Evolutionary conservation across 1,140 invertebrate genomes (phyloP).

Genomic region (Dermatophagoides farinae): DNA sequence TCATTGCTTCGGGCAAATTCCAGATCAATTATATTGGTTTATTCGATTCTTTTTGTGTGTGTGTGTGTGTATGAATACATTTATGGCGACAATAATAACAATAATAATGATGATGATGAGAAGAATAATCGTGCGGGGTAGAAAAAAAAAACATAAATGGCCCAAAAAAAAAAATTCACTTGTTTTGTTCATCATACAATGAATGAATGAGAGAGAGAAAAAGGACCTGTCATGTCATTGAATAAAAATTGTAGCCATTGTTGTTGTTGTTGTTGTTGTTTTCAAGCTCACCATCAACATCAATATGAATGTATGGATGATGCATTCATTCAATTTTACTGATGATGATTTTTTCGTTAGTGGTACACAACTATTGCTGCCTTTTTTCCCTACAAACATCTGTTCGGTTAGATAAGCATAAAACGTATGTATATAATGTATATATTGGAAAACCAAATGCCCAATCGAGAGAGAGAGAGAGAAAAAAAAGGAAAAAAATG

Average conservation of each 20-base stretch:
- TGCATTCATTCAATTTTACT: too few relatives aligned
- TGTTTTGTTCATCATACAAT: background rate
- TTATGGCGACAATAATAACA: background rate
- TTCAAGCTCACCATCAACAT: background rate
- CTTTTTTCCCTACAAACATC: constrained; percentile 3
- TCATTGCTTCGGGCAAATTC: too few relatives aligned
- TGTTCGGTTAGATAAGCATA: constrained; percentile 4
- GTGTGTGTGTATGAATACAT: too few relatives aligned
- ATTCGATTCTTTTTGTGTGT: too few relatives aligned
- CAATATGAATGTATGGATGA: too few relatives aligned
- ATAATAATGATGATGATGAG: background rate
- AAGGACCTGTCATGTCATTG: constrained; percentile 6
- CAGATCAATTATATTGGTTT: too few relatives aligned
- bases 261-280: background rate
- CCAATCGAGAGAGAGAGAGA: background rate
- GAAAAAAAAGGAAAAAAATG: background rate
- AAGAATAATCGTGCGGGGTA: too few relatives aligned
- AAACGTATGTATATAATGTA: background rate
- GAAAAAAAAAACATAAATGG: too few relatives aligned
- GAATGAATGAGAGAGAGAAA: background rate
- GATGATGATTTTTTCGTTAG: too few relatives aligned
- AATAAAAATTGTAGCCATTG: constrained; percentile 1
- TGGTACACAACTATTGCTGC: too few relatives aligned
- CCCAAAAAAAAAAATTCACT: background rate
- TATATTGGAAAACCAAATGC: background rate